phyloP scores from a whole-genome alignment of 2,888 invertebrate species.

The Ophonus ardosiacus region DNA sequence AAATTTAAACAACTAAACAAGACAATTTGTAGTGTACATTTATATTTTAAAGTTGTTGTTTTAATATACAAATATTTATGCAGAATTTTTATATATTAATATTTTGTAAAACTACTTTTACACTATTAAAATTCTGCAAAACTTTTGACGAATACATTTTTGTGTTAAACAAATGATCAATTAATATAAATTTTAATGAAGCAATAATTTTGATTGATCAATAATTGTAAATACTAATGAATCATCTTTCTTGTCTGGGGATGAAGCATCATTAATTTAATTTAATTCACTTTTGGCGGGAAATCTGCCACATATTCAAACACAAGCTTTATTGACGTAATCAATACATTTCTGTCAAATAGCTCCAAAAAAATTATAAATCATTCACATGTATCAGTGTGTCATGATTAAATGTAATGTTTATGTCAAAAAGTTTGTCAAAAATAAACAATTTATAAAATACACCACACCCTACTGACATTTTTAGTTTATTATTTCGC shows the following conservation, averaged over 20 bases:
- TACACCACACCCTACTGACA: slow-evolving; percentile 70
- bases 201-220: background rate
- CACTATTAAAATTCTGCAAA: background rate
- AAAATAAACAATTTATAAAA: slow-evolving; percentile 19
- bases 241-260: slow-evolving; percentile 5
- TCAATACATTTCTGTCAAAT: background rate
- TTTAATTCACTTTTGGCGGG: slow-evolving; percentile 8
- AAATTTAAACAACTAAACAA: background rate
- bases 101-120: background rate
- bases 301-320: background rate
- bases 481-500: slow-evolving; percentile 61
- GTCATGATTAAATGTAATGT: background rate
- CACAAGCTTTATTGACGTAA: background rate
- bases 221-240: slow-evolving; percentile 5
- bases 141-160: background rate
- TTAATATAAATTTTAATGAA: background rate
- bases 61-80: too few relatives aligned
- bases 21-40: too few relatives aligned
- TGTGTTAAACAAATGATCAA: background rate
- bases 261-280: background rate
- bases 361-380: background rate
- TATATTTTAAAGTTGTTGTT: too few relatives aligned
- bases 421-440: background rate
- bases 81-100: background rate
- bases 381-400: background rate